Evolutionary conservation across 2,113 vertebrate species (phyloP), one percentile per base, ranked within the genome.

Genomic region (Notechis scutatus): DNA sequence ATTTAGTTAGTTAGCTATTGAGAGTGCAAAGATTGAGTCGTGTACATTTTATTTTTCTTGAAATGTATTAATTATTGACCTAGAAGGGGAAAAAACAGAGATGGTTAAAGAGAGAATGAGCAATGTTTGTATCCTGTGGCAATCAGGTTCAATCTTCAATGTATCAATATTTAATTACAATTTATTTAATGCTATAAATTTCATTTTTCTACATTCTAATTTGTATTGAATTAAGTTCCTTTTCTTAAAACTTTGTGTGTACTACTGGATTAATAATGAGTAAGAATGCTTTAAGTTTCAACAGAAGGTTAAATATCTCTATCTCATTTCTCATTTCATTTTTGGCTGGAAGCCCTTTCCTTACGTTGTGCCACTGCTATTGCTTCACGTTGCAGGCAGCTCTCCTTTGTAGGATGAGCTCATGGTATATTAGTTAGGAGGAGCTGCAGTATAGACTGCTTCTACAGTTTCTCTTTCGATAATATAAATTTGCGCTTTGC

Each of bases 31-130:
- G 92, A 94, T 91, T 97, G 96, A 97, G 95, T 96, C 95, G 97
- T 94, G 56, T 96, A 96, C 93, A 89, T 93, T 42, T 69, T 93
- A 52, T 59, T 96, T 86, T 95, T 95, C 91, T 94, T 93, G 92
- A 96, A 93, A 96, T 93, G 88, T 95, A 92, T 91, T 96, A 97
- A 97, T 96, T 97, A 98, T 95, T 87, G 93, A 96, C 91, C 96
- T 95, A 93, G 92, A 95, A 95, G 91, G 95, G 57, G 1, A 59
- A 96, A 95, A 96, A 90, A 92, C 95, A 94, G 94, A 96, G 94
- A 87, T 50, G 93, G 90, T 94, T 95, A 23, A 15, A 64, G 59
- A 94, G 85, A 81, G 93, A 96, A 92, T 93, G 96, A 97, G 96
- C 95, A 95, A 85, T 96, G 93, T 94, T 97, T 97, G 91, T 93